Percentiles rank a stretch among this genome's conserved stretches.
These are phyloP conservation scores for Orientallactaga bullata DNA, from an alignment of 2,113 vertebrate genomes.

Conservation along the genomic window DNA sequence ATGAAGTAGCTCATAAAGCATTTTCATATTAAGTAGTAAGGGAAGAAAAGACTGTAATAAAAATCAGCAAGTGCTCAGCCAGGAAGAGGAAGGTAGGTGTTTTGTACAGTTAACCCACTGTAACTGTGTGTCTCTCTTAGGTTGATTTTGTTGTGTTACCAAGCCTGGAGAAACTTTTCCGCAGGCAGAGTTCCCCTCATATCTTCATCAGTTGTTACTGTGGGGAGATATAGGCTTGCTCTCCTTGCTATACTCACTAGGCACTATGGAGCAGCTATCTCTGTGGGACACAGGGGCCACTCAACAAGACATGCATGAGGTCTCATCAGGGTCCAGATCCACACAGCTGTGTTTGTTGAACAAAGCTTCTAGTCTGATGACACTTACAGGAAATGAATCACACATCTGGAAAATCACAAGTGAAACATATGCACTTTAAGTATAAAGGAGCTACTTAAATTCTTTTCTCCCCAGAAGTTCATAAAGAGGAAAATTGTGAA, in stretches of 20 bases:
- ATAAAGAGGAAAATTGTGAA: conserved; percentile 43
- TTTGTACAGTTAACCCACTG: neutral
- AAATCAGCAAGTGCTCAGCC: neutral
- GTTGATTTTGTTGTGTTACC: neutral
- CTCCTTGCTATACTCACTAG: neutral
- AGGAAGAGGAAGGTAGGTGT: neutral
- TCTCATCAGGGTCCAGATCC: conserved; percentile 20
- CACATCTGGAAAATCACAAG: conserved; percentile 63
- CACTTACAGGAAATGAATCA: conserved; percentile 39
- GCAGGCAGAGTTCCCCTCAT: neutral
- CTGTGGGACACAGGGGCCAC: neutral
- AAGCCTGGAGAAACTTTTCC: neutral
- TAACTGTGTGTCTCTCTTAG: neutral
- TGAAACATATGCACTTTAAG: conserved; percentile 41
- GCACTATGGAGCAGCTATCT: neutral
- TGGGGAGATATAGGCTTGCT: neutral
- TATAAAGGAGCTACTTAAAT: conserved; percentile 35
- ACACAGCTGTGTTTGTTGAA: conserved; percentile 62
- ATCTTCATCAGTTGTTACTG: neutral
- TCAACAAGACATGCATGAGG: neutral
- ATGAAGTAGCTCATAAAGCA: neutral
- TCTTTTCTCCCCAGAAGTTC: conserved; percentile 31
- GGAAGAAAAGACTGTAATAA: neutral
- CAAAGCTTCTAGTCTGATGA: conserved; percentile 1
- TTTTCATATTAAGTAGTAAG: conserved; percentile 5